Evolutionary conservation across 2,797 vertebrate genomes (phyloP), one percentile per base, ranked within the genome.

Genomic region (Helostoma temminkii): DNA sequence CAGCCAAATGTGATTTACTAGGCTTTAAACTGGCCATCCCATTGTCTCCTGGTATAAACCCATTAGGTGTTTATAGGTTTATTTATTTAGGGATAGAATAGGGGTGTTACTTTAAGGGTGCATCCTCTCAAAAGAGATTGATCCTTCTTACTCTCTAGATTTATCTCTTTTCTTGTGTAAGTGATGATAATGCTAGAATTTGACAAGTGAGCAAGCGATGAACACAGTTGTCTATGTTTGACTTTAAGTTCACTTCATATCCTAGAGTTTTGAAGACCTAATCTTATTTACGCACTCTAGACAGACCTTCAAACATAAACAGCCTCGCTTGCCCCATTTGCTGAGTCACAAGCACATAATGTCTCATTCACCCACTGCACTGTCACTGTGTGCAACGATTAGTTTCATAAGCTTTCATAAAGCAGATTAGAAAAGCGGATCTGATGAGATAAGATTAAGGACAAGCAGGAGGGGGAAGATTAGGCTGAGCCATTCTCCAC

Each of bases 391-490:
- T 42, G 62, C 62, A 61, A 81, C 72, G 76, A 91, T 90, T 90
- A 88, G 83, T 88, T 90, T 89, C 83, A 90, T 92, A 90, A 93
- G 82, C 85, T 89, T 85, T 90, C 72, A 83, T 81, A 80, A 93
- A 88, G 87, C 77, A 92, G 90, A 93, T 93, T 93, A 92, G 75
- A 82, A 86, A 71, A 75, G 84, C 60, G 25, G 41, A 82, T 88
- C 83, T 89, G 85, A 91, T 83, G 88, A 89, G 87, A 89, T 90
- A 76, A 88, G 87, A 88, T 89, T 84, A 88, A 76, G 65, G 78
- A 66, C 62, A 68, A 66, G 68, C 64, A 3, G 49, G 36, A 11
- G n/a, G 65, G 49, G 32, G 70, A 64, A 83, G 87, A 89, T 88
- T 84, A 88, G 61, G 64, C 76, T 80, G 72, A 47, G 74, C 72